Percentiles rank a stretch among this genome's conserved stretches.
Evolutionary conservation across 2,888 invertebrate genomes (phyloP).

Genomic region (Lepidocyrtoides sp.): DNA sequence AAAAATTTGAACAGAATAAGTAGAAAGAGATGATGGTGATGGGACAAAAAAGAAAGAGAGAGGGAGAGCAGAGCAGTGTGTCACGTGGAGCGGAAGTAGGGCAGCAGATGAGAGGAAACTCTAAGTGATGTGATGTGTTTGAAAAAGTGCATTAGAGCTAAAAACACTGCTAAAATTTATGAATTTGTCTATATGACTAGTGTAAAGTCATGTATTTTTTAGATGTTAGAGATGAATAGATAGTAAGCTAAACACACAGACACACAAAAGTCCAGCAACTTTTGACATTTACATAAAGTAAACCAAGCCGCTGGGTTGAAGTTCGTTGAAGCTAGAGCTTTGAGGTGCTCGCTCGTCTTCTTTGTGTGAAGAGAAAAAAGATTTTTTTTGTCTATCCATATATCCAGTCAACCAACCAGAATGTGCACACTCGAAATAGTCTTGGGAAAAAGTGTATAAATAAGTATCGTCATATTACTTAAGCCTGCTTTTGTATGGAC

Average conservation of each 20-base stretch:
- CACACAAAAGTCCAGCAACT: not conserved
- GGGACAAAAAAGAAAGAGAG: not conserved
- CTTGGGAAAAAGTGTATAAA: not conserved
- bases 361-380: not conserved
- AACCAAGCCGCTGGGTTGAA: not conserved
- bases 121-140: conserved; percentile 13
- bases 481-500: no score
- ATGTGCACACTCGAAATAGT: conserved; percentile 8
- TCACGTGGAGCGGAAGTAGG: conserved; percentile 24
- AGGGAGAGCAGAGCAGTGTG: no score
- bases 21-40: not conserved
- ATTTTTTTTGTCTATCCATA: no score
- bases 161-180: conserved; percentile 47
- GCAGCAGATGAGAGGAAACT: conserved; percentile 17
- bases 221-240: not conserved
- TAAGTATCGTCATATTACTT: no score
- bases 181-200: not conserved
- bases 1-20: not conserved
- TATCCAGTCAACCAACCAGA: not conserved
- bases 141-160: conserved; percentile 64
- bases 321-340: no score
- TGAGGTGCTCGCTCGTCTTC: not conserved
- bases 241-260: no score
- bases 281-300: conserved; percentile 61
- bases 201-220: not conserved